These are phyloP conservation scores for Tretioscincus oriximinensis DNA, from an alignment of 2,113 vertebrate genomes.

Conservation along the genomic window DNA sequence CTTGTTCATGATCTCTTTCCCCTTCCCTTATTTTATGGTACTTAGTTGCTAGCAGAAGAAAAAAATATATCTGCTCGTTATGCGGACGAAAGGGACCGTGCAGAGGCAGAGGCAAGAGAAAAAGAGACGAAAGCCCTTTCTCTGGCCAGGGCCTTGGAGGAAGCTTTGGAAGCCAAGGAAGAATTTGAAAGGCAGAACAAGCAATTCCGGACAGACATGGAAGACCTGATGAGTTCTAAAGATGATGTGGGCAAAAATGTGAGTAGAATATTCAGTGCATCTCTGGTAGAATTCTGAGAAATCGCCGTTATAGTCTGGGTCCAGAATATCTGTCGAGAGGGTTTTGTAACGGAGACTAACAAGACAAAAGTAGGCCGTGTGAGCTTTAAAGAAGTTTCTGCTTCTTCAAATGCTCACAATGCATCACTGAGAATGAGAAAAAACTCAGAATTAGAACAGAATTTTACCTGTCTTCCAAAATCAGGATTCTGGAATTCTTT, in stretches of 20 bases:
- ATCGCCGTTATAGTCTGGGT: too few species aligned
- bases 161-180: slow-evolving; percentile 92
- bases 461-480: background rate
- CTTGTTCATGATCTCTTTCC: background rate
- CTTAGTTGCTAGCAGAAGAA: slow-evolving; percentile 92
- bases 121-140: slow-evolving; percentile 96
- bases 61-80: slow-evolving; percentile 91
- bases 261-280: slow-evolving; percentile 51
- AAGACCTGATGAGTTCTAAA: slow-evolving; percentile 97
- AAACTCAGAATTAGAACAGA: background rate
- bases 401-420: too few species aligned
- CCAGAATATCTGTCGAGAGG: too few species aligned
- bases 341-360: too few species aligned
- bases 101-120: slow-evolving; percentile 93
- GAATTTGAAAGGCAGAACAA: slow-evolving; percentile 95
- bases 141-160: slow-evolving; percentile 88
- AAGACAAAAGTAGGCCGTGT: too few species aligned
- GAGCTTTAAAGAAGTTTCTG: too few species aligned
- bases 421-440: background rate
- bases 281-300: background rate
- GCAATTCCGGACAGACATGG: slow-evolving; percentile 94
- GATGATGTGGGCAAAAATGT: slow-evolving; percentile 97
- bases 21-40: background rate
- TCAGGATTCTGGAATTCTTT: too few species aligned
- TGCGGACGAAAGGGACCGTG: slow-evolving; percentile 91